Evolutionary conservation across 2,888 invertebrate species (phyloP).

Genomic region (Ditula angustiorana): DNA sequence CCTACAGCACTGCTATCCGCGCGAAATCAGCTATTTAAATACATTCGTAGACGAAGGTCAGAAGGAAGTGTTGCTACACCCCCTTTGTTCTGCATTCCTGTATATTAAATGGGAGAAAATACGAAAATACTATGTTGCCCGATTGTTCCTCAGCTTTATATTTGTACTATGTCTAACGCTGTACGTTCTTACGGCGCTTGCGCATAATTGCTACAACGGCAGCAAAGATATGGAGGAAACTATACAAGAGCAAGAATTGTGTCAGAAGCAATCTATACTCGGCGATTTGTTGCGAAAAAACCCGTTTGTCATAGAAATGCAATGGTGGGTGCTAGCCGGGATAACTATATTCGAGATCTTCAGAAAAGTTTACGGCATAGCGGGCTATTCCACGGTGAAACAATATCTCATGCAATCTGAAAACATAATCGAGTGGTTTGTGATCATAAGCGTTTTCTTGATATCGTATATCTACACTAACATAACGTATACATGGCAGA

Average conservation of each 20-base stretch:
- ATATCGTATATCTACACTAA: slow-evolving; percentile 93
- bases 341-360: slow-evolving; percentile 92
- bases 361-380: slow-evolving; percentile 92
- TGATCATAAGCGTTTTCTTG: slow-evolving; percentile 92
- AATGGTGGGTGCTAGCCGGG: slow-evolving; percentile 92
- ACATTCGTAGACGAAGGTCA: slow-evolving; percentile 96
- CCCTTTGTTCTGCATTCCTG: slow-evolving; percentile 94
- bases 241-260: slow-evolving; percentile 89
- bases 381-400: slow-evolving; percentile 92
- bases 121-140: slow-evolving; percentile 93
- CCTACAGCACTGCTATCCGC: slow-evolving; percentile 92
- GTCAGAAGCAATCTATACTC: slow-evolving; percentile 91
- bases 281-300: slow-evolving; percentile 91
- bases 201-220: slow-evolving; percentile 94
- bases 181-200: slow-evolving; percentile 92
- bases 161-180: slow-evolving; percentile 93
- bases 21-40: slow-evolving; percentile 94
- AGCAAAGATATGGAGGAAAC: slow-evolving; percentile 91
- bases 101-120: slow-evolving; percentile 97
- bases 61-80: slow-evolving; percentile 94
- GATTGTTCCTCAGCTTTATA: slow-evolving; percentile 91
- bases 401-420: slow-evolving; percentile 94
- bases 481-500: slow-evolving; percentile 91
- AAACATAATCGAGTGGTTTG: slow-evolving; percentile 95
- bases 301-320: slow-evolving; percentile 91